phyloP scores from a whole-genome alignment of 2,888 invertebrate genomes.

The Gastrophysa polygoni region DNA sequence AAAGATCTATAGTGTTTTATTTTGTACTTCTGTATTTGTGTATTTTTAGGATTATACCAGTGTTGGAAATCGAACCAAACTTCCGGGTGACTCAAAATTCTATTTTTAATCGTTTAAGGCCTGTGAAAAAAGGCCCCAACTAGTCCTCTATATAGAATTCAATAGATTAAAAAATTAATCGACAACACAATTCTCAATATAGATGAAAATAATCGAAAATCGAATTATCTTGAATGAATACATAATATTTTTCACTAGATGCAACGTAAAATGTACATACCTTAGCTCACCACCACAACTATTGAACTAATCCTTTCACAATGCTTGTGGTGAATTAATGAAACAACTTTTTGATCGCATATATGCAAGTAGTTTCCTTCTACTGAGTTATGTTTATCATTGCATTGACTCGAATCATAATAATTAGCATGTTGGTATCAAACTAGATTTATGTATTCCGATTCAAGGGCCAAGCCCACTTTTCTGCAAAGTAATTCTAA shows the following conservation, averaged over 20 bases:
- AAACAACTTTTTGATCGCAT: not conserved
- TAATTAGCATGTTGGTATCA: not conserved
- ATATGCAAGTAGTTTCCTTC: not conserved
- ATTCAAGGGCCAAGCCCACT: conserved; percentile 13
- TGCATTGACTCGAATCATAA: not conserved
- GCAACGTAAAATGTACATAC: not conserved
- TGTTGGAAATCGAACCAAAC: no score
- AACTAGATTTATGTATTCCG: conserved; percentile 15
- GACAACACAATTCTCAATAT: no score
- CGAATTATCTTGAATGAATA: not conserved
- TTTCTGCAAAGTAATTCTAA: not conserved
- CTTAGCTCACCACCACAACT: not conserved
- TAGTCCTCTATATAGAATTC: no score
- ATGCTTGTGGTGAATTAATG: not conserved
- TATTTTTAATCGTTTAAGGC: no score
- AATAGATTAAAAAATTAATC: no score
- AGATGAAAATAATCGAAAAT: no score
- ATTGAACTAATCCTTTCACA: not conserved
- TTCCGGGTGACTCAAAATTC: no score
- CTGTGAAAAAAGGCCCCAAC: no score
- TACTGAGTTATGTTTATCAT: not conserved
- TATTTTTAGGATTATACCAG: no score
- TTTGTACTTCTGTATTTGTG: no score
- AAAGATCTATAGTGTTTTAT: no score
- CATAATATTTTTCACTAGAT: not conserved